phyloP scores from a whole-genome alignment of 1,140 invertebrate genomes.

The Helicoverpa zea region DNA sequence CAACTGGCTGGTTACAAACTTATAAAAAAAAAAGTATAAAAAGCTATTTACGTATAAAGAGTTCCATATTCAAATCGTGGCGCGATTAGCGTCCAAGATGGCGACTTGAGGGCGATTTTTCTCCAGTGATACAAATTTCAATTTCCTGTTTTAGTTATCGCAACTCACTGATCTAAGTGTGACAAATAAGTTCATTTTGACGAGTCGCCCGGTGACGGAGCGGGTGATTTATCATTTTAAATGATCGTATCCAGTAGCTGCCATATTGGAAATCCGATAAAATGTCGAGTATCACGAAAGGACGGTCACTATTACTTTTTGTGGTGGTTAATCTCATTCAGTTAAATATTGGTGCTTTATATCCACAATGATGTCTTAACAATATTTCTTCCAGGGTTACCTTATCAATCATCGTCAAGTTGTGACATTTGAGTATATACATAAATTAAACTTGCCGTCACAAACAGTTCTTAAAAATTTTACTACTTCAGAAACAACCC shows the following conservation, averaged over 20 bases:
- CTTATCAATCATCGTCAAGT: conserved; percentile 45
- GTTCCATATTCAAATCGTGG: conserved; percentile 83
- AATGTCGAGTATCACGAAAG: conserved; percentile 51
- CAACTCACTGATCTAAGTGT: conserved; percentile 78
- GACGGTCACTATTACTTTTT: conserved; percentile 30
- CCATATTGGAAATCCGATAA: conserved; percentile 66
- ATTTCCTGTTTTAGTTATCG: conserved; percentile 83
- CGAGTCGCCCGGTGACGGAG: conserved; percentile 73
- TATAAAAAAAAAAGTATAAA: conserved; percentile 66
- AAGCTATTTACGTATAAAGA: conserved; percentile 74
- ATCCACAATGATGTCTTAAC: conserved; percentile 43
- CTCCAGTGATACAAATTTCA: conserved; percentile 83
- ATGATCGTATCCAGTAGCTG: conserved; percentile 72
- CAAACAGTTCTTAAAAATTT: conserved; percentile 20
- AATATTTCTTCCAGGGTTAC: conserved; percentile 13
- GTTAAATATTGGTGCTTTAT: conserved; percentile 40
- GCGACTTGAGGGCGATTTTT: conserved; percentile 74
- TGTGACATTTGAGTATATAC: conserved; percentile 12
- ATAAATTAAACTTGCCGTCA: conserved; percentile 14
- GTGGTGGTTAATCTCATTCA: conserved; percentile 16
- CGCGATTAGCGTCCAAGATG: conserved; percentile 82
- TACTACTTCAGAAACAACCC: background rate
- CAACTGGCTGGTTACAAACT: conserved; percentile 60
- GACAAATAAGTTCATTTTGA: conserved; percentile 85
- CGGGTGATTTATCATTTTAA: conserved; percentile 76